A percentile compares a stretch with the other conserved stretches of the same genome.
These are phyloP conservation scores for Fulica atra DNA, from an alignment of 2,113 vertebrate species.

Conservation along the genomic window DNA sequence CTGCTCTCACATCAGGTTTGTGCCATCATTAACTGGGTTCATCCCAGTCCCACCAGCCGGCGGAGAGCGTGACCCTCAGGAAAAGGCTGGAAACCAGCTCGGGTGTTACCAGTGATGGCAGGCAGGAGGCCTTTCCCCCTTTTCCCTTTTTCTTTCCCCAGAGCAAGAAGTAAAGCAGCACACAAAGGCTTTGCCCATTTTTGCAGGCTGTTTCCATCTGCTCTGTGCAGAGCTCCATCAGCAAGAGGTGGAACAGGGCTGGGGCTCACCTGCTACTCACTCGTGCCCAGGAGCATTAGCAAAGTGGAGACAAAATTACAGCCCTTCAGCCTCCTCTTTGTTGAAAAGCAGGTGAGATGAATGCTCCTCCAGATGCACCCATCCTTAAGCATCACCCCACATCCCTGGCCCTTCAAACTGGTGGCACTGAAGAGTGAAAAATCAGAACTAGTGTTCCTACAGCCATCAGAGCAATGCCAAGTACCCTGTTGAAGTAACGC, in stretches of 20 bases:
- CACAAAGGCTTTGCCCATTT: not conserved
- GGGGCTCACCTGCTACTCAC: not conserved
- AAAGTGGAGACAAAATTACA: not conserved
- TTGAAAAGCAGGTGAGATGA: not conserved
- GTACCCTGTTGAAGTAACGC: not conserved
- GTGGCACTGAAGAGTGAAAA: not conserved
- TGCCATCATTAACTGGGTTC: not conserved
- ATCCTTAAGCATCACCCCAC: not conserved
- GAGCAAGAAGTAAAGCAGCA: not conserved
- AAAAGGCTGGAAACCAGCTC: not conserved
- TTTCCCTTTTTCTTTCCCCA: not conserved
- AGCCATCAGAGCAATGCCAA: not conserved
- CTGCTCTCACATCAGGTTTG: not conserved
- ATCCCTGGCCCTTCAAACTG: not conserved
- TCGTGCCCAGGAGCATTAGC: not conserved
- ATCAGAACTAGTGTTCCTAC: not conserved
- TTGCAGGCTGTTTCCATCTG: not conserved
- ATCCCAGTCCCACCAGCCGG: not conserved
- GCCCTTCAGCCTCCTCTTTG: not conserved
- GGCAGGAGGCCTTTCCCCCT: not conserved
- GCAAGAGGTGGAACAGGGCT: not conserved
- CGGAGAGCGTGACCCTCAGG: not conserved
- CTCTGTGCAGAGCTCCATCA: not conserved
- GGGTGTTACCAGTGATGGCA: not conserved
- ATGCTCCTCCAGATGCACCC: not conserved